phyloP scores from a whole-genome alignment of 1,140 invertebrate species.

The Panulirus ornatus region DNA sequence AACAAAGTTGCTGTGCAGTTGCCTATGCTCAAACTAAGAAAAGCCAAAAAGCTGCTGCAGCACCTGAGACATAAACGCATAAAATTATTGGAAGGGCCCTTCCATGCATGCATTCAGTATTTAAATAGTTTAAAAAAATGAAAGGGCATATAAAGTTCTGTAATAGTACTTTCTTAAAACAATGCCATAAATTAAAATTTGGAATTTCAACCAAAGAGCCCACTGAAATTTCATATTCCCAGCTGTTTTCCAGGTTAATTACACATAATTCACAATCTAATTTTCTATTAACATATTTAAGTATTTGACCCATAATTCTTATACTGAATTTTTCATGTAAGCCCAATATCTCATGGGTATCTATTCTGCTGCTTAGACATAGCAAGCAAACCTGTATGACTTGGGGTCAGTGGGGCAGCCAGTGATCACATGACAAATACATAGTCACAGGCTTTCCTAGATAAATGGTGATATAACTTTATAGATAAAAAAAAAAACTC shows the following conservation, averaged over 20 bases:
- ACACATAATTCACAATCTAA: neutral
- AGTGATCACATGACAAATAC: neutral
- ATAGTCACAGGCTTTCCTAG: no score
- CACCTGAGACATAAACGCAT: conserved; percentile 63
- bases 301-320: neutral
- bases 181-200: neutral
- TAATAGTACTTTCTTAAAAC: neutral
- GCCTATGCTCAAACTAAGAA: conserved; percentile 8
- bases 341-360: neutral
- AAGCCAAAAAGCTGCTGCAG: conserved; percentile 54
- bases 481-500: neutral
- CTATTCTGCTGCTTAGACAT: neutral
- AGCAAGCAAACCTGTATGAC: neutral
- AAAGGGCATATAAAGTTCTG: neutral
- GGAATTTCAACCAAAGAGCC: neutral
- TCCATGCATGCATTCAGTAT: neutral
- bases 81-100: conserved; percentile 46
- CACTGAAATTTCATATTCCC: neutral
- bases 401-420: neutral
- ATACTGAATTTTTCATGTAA: neutral
- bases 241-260: neutral
- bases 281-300: neutral
- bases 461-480: neutral
- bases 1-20: neutral
- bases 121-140: conserved; percentile 15